Percentiles rank a stretch among this genome's conserved stretches.
These are phyloP conservation scores for Zenarchopterus dispar DNA, from an alignment of 2,797 vertebrate species.

Conservation along the genomic window DNA sequence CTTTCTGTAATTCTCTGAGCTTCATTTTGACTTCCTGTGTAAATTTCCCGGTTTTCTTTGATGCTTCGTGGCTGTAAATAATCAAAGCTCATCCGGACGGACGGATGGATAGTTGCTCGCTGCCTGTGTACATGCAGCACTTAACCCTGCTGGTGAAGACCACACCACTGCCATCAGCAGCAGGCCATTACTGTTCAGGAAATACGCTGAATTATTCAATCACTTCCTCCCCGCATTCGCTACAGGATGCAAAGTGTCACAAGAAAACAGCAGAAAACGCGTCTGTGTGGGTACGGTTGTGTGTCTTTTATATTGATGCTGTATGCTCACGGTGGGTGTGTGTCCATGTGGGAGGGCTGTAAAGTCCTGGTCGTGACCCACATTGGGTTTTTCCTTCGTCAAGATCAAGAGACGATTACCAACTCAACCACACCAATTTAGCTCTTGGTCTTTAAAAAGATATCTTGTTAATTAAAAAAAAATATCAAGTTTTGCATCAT, in stretches of 20 bases:
- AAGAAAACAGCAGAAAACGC: constrained; percentile 45
- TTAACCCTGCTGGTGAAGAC: constrained; percentile 67
- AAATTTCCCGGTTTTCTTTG: constrained; percentile 14
- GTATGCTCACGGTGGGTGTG: constrained; percentile 1
- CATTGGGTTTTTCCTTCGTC: constrained; percentile 24
- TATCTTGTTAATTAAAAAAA: no score
- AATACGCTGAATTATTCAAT: constrained; percentile 80
- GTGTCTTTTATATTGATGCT: constrained; percentile 17
- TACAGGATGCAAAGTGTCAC: constrained; percentile 60
- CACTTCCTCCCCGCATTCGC: constrained; percentile 68
- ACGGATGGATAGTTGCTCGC: constrained; percentile 34
- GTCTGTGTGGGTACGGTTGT: constrained; percentile 25
- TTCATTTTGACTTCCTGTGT: background rate
- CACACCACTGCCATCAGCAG: constrained; percentile 55
- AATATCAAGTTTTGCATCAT: no score
- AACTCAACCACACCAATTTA: no score
- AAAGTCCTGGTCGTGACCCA: constrained; percentile 50
- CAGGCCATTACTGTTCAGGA: constrained; percentile 77
- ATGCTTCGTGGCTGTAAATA: constrained; percentile 17
- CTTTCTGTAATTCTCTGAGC: background rate
- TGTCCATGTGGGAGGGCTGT: constrained; percentile 8
- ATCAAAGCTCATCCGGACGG: constrained; percentile 15
- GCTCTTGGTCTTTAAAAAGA: no score
- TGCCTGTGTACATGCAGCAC: constrained; percentile 62
- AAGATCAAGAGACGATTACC: background rate